Evolutionary conservation across 2,797 vertebrate species (phyloP).

Genomic region (Chrysocyon brachyurus): DNA sequence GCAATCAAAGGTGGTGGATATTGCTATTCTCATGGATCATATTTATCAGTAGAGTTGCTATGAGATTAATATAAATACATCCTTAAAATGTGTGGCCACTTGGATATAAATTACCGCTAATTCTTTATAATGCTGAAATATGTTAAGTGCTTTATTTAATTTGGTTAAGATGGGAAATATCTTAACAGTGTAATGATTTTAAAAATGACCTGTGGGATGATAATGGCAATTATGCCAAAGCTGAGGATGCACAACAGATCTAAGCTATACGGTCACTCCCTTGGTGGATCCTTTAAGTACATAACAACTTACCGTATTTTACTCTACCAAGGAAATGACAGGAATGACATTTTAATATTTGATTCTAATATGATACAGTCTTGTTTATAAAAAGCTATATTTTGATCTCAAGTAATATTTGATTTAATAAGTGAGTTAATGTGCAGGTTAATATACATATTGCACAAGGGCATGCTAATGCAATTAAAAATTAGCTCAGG

Average conservation of each 20-base stretch:
- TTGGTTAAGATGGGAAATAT: not conserved
- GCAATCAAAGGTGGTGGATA: not conserved
- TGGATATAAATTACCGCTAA: not conserved
- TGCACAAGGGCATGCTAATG: not conserved
- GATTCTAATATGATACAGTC: not conserved
- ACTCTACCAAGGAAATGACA: not conserved
- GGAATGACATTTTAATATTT: constrained; percentile 32
- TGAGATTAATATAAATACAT: constrained; percentile 1
- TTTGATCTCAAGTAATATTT: constrained; percentile 60
- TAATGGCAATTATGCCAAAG: constrained; percentile 5
- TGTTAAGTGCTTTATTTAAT: not conserved
- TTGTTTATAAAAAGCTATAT: not conserved
- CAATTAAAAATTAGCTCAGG: constrained; percentile 54
- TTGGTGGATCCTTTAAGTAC: constrained; percentile 33
- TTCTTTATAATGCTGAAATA: not conserved
- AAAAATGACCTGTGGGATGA: constrained; percentile 37
- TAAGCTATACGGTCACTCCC: not conserved
- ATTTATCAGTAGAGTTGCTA: constrained; percentile 5
- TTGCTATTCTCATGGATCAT: not conserved
- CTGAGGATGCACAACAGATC: not conserved
- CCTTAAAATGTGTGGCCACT: not conserved
- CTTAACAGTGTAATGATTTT: not conserved
- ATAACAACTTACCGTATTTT: constrained; percentile 7
- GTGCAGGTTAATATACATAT: not conserved
- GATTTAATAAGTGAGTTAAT: constrained; percentile 48